Evolutionary conservation across 2,888 invertebrate species (phyloP).

Genomic region (Hoplodrina ambigua): DNA sequence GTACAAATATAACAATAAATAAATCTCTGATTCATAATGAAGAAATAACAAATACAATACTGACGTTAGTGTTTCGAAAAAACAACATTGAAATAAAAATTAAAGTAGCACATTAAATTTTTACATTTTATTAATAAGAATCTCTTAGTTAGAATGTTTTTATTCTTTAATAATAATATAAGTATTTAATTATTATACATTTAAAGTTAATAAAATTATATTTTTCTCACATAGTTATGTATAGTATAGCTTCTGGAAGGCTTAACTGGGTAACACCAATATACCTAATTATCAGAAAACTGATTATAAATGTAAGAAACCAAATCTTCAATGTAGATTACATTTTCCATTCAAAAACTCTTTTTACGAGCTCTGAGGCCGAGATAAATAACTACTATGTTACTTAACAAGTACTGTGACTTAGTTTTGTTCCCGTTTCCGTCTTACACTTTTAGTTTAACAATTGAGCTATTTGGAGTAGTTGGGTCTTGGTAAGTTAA

Average conservation of each 20-base stretch:
- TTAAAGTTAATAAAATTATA: conserved; percentile 18
- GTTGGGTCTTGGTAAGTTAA: no score
- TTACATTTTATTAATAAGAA: conserved; percentile 28
- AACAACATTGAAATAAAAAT: conserved; percentile 33
- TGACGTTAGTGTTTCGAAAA: conserved; percentile 38
- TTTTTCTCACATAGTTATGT: background rate
- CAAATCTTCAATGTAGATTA: background rate
- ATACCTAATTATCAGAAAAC: background rate
- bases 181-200: conserved; percentile 11
- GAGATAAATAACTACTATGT: no score
- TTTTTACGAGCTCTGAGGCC: no score
- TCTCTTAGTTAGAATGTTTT: conserved; percentile 22
- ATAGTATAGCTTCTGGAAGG: background rate
- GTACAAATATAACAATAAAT: conserved; percentile 66
- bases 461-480: no score
- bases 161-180: conserved; percentile 4
- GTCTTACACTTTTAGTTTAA: no score
- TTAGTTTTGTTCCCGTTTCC: no score
- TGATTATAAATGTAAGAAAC: background rate
- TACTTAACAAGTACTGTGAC: no score
- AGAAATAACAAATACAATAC: conserved; percentile 60
- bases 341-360: no score
- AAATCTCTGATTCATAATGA: conserved; percentile 62
- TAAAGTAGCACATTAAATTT: conserved; percentile 18
- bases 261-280: background rate